Evolutionary conservation across 2,888 invertebrate species (phyloP).

Genomic region (Colletes collaris): DNA sequence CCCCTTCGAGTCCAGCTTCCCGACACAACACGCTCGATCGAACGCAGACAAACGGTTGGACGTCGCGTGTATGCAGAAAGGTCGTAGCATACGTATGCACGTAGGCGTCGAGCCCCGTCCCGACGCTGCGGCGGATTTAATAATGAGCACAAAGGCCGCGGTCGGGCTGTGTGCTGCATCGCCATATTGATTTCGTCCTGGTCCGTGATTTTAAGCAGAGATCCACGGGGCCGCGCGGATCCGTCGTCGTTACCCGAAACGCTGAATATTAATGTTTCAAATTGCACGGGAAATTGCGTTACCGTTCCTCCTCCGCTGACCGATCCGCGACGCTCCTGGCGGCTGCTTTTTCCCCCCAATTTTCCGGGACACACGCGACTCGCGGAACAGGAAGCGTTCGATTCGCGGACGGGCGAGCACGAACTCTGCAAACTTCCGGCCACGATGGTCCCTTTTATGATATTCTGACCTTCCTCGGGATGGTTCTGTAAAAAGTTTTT

Average conservation of each 20-base stretch:
- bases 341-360: not conserved
- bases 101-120: not conserved
- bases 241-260: conserved; percentile 3
- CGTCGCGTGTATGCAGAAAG: not conserved
- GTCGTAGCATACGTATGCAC: not conserved
- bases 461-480: no score
- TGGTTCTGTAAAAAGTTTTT: no score
- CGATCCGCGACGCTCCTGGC: no score
- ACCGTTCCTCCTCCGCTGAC: not conserved
- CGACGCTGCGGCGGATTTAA: conserved; percentile 46
- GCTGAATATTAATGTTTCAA: conserved; percentile 53
- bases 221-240: not conserved
- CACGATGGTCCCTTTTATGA: no score
- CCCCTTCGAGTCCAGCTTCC: not conserved
- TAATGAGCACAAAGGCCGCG: conserved; percentile 53
- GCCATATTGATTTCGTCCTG: conserved; percentile 65
- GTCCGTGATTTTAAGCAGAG: conserved; percentile 51
- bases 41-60: not conserved
- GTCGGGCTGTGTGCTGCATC: conserved; percentile 47
- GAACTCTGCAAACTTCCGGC: no score
- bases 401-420: no score
- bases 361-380: not conserved
- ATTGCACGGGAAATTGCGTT: conserved; percentile 44
- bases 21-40: conserved; percentile 1
- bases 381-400: not conserved